phyloP scores from a whole-genome alignment of 1,140 invertebrate genomes.

The Ditylenchus dipsaci region DNA sequence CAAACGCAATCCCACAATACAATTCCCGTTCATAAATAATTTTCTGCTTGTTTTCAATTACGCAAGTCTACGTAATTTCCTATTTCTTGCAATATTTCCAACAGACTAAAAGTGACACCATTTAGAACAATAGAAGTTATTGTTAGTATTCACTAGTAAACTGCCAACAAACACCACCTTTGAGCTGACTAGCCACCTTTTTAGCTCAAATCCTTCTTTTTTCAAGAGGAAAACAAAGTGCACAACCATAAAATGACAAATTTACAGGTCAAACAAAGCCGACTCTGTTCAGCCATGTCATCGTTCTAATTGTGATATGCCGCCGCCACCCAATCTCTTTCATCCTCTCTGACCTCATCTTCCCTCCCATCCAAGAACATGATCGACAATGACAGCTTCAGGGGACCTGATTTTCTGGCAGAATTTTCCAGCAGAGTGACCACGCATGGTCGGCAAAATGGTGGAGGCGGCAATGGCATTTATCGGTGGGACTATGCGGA shows the following conservation, averaged over 20 bases:
- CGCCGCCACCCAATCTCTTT: background rate
- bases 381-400: slow-evolving; percentile 16
- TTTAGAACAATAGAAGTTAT: background rate
- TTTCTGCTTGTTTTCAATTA: too few species aligned
- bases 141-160: background rate
- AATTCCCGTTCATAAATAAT: too few species aligned
- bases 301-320: slow-evolving; percentile 18
- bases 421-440: slow-evolving; percentile 6
- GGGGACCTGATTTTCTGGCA: background rate
- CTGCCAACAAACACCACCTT: background rate
- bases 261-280: slow-evolving; percentile 40
- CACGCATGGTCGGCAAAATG: background rate
- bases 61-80: too few species aligned
- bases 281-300: slow-evolving; percentile 50
- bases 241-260: background rate
- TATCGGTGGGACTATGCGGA: slow-evolving; percentile 61
- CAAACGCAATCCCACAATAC: too few species aligned
- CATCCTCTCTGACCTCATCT: background rate
- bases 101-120: too few species aligned
- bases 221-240: background rate
- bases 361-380: background rate
- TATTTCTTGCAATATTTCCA: too few species aligned
- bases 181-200: background rate
- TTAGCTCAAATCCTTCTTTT: background rate
- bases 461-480: background rate